phyloP scores from a whole-genome alignment of 2,888 invertebrate species.

The Nipponacmea schrenckii region DNA sequence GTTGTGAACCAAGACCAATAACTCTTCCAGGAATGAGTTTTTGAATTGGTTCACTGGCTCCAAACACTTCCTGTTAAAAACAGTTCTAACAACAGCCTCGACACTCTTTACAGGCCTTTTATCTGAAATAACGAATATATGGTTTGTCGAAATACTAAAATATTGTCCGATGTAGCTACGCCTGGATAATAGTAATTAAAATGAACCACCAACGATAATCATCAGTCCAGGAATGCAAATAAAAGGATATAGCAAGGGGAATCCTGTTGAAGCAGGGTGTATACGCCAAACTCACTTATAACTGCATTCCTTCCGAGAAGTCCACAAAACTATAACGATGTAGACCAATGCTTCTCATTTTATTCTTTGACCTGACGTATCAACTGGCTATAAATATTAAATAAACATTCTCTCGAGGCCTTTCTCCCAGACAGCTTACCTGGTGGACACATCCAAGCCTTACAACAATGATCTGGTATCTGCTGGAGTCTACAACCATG shows the following conservation, averaged over 20 bases:
- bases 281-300: no score
- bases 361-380: slow-evolving; percentile 1
- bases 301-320: not conserved
- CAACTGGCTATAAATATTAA: no score
- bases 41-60: not conserved
- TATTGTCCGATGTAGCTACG: no score
- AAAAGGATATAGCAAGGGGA: not conserved
- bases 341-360: no score
- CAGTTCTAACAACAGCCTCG: not conserved
- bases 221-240: not conserved
- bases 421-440: slow-evolving; percentile 24
- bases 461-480: slow-evolving; percentile 31
- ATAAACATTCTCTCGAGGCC: no score
- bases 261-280: not conserved
- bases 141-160: not conserved
- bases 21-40: not conserved
- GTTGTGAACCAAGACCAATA: not conserved
- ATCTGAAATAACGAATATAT: not conserved
- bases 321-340: not conserved
- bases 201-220: not conserved
- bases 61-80: not conserved
- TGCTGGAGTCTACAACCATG: slow-evolving; percentile 25
- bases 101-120: not conserved
- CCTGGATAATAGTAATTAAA: no score
- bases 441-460: slow-evolving; percentile 33